Evolutionary conservation across 1,140 invertebrate species (phyloP).

Genomic region (Drosophila dunni): DNA sequence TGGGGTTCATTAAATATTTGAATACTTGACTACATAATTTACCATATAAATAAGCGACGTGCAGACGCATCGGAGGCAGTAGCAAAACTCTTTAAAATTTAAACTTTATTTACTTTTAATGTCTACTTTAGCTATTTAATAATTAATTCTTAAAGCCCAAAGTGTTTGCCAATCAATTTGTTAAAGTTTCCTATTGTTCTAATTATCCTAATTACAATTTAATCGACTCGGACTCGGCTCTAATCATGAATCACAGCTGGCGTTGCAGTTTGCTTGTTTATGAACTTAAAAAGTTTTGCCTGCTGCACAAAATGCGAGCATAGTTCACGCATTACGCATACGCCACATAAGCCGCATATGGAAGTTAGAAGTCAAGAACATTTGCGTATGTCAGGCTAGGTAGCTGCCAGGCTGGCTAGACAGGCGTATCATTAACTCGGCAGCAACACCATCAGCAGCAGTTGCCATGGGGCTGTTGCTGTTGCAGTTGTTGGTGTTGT

Average conservation of each 20-base stretch:
- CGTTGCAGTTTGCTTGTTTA: background rate
- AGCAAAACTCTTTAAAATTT: background rate
- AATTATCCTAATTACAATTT: constrained; percentile 15
- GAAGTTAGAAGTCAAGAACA: constrained; percentile 44
- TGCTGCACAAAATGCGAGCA: constrained; percentile 30
- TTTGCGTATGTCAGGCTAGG: constrained; percentile 54
- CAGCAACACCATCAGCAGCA: constrained; percentile 39
- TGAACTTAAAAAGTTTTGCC: constrained; percentile 14
- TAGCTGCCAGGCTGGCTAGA: constrained; percentile 49
- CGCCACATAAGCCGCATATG: constrained; percentile 57
- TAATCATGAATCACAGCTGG: constrained; percentile 7
- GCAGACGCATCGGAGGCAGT: too few species aligned
- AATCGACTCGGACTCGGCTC: constrained; percentile 11
- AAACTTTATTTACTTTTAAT: background rate
- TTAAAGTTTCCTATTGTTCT: background rate
- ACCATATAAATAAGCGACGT: background rate
- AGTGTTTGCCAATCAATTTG: background rate
- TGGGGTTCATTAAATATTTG: constrained; percentile 12
- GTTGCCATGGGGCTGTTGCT: constrained; percentile 4
- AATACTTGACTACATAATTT: constrained; percentile 5
- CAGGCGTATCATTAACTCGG: constrained; percentile 78
- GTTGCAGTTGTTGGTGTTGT: constrained; percentile 18
- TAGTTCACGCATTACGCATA: constrained; percentile 68
- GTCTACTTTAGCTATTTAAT: too few species aligned
- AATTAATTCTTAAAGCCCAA: too few species aligned